These are phyloP conservation scores for Onychorhynchus coronatus DNA, from an alignment of 2,113 vertebrate species.

Conservation along the genomic window DNA sequence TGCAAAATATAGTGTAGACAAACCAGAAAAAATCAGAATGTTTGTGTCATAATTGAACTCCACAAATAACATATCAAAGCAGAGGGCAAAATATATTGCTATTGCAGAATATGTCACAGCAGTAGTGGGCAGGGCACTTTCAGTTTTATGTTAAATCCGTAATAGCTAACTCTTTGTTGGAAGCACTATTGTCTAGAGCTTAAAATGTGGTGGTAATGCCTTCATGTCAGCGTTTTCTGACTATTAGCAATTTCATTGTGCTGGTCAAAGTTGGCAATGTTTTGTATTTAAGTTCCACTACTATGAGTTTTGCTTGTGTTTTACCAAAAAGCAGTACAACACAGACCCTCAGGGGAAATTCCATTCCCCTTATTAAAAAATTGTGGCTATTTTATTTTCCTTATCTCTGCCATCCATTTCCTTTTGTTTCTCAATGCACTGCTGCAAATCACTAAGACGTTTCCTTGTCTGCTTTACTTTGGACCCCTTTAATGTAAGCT, in stretches of 20 bases:
- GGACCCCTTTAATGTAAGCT: conserved; percentile 50
- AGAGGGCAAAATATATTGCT: not conserved
- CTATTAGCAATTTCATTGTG: not conserved
- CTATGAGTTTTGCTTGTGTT: not conserved
- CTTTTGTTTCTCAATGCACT: conserved; percentile 49
- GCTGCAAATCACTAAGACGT: conserved; percentile 56
- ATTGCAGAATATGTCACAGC: not conserved
- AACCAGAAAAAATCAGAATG: not conserved
- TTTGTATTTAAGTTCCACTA: not conserved
- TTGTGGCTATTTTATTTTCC: conserved; percentile 51
- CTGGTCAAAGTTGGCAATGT: not conserved
- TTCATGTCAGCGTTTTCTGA: not conserved
- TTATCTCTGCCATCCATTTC: conserved; percentile 63
- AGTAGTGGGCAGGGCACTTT: not conserved
- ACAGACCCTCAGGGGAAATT: not conserved
- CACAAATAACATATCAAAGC: not conserved
- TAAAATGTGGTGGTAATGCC: not conserved
- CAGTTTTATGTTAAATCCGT: not conserved
- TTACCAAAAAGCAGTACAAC: not conserved
- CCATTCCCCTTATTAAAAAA: conserved; percentile 48
- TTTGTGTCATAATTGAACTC: not conserved
- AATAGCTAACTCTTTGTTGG: not conserved
- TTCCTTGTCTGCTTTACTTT: conserved; percentile 62
- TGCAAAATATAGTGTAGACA: not conserved
- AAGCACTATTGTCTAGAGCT: not conserved